phyloP scores from a whole-genome alignment of 2,113 vertebrate genomes.

The human region GRCh38 chr6:105116001-105116500 shows the following conservation, averaged over 20 bases:
- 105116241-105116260: neutral
- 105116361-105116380: neutral
- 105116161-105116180: neutral
- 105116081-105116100: neutral
- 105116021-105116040: neutral
- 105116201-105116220: neutral
- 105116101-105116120: neutral
- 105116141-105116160: neutral
- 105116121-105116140: neutral
- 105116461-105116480: neutral
- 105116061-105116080: neutral
- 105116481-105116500: neutral
- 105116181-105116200: neutral
- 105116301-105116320: neutral
- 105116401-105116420: neutral
- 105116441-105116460: neutral
- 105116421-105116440: rapidly evolving
- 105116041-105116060: neutral
- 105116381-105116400: no score
- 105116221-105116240: neutral
- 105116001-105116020: neutral
- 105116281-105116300: neutral
- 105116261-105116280: neutral
- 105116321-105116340: neutral
- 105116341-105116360: neutral